Base-by-base conservation (phyloP, 2,113 vertebrate genomes). In the Barbus barbus region DNA sequence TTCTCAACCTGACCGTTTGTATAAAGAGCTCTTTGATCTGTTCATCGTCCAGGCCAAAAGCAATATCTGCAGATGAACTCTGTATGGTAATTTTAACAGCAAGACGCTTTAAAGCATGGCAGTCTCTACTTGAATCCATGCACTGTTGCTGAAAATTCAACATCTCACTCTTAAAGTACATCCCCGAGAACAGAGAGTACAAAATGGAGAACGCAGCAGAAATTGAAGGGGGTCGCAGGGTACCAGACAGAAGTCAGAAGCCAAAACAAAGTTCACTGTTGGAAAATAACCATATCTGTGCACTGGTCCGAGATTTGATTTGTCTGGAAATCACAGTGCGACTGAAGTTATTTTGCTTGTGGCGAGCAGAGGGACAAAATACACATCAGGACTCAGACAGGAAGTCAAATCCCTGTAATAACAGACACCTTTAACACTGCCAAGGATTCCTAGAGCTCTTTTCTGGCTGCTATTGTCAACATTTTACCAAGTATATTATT, bases 331-430 rank as follows among this genome's bases (percentile, higher is more conserved):
- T 73, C 72, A 9, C 44, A 84, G 67, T 36, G 48, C 12, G 41
- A 51, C 84, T 85, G 56, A 81, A 74, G 58, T 76, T 77, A 58
- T 82, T 82, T 58, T 53, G 79, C 58, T 69, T 56, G n/a, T 76
- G 60, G 78, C 79, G 33, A 81, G 46, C 78, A 67, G 44, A 58
- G 24, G 72, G 58, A 72, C 36, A 48, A 36, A 36, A 56, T 3
- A 61, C 72, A 51, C 44, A 38, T 22, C 22, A 38, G 53, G 9
- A 53, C 56, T 75, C 69, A 20, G 28, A 44, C 63, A 6, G 48
- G 28, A 61, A 58, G 41, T 76, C 38, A 51, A 44, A 69, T 65
- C 63, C 41, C 28, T 58, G 48, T 72, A 38, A 84, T 84, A 58
- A 84, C 9, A 3, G 33, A 41, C 83, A 78, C n/a, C 75, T 36